Evolutionary conservation across 1,140 invertebrate genomes (phyloP), one percentile per base, ranked within the genome.

Genomic region (Hydropsyche tenuis): DNA sequence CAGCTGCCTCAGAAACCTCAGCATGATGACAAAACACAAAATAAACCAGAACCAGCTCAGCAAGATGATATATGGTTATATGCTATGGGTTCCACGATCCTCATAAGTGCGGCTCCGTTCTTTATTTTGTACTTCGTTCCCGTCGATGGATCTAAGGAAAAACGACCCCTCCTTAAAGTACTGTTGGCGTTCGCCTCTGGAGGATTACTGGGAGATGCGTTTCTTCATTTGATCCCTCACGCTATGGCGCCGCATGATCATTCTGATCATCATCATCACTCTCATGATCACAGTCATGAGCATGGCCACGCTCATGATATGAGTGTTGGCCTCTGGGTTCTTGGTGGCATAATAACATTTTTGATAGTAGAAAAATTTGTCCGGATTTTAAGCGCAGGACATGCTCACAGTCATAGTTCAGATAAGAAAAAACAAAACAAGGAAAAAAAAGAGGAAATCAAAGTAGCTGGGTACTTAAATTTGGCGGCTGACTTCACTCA

Each of bases 161-260:
- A 92, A 79, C 89, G 96, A 81, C 91, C 93, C 0, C 83, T 96
- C 22, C 83, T 99, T 11, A 98, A 97, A 84, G 88, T 98, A 45
- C 84, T 98, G 14, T 84, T 99, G 16, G 95, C 94, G 72, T 98
- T 99, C 87, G 96, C 96, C 6, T 96, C 96, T 5, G 97, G 97
- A 62, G 96, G 96, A 73, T 85, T 99, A 11, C 85, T 99, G 1
- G 97, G 96, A 7, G 97, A 99, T 87, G 96, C 97, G 4, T 99
- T 99, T 85, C 85, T 99, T 1, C 97, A 99, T 87, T 85, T 99
- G 23, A 99, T 99, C 81, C 97, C 97, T 42, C 96, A 99, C 86
- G 95, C 96, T 16, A 87, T 97, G 1, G 85, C 90, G 45, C 88
- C 91, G 6, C 88, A 89, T 72, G 79, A 80, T n/a, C 86, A 85